These are phyloP conservation scores for Ambastaia sidthimunki DNA, from an alignment of 2,797 vertebrate species.

Conservation along the genomic window DNA sequence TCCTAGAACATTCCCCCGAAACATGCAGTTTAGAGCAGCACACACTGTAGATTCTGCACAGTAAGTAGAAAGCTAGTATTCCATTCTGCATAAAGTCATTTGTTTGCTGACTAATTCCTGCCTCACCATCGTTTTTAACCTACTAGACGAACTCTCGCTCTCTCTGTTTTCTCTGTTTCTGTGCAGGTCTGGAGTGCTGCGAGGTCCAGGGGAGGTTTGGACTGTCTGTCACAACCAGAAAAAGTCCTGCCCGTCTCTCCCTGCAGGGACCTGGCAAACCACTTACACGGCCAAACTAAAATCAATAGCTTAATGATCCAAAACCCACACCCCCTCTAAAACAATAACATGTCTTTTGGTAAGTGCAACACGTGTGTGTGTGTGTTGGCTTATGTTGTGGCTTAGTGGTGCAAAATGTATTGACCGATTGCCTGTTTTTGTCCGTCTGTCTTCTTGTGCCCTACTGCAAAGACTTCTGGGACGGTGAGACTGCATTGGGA, in stretches of 20 bases:
- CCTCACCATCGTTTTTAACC: no score
- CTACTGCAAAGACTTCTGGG: constrained; percentile 69
- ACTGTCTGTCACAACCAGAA: constrained; percentile 75
- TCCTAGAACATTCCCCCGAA: no score
- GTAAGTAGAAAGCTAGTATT: no score
- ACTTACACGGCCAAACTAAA: constrained; percentile 82
- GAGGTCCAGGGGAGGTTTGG: constrained; percentile 68
- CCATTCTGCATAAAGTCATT: no score
- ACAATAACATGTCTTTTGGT: constrained; percentile 83
- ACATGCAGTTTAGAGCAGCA: no score
- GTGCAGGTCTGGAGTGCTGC: constrained; percentile 36
- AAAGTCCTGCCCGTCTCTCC: constrained; percentile 78
- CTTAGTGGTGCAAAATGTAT: constrained; percentile 81
- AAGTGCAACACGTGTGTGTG: constrained; percentile 72
- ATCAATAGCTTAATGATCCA: constrained; percentile 87
- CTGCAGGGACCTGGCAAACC: constrained; percentile 78
- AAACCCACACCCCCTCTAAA: constrained; percentile 77
- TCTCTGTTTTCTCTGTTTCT: constrained; percentile 41
- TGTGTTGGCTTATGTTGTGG: constrained; percentile 25
- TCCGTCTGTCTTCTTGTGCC: constrained; percentile 69
- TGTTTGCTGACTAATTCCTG: no score
- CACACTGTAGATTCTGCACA: no score
- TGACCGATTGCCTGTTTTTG: constrained; percentile 80
- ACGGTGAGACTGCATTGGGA: constrained; percentile 61
- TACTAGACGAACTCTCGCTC: no score